phyloP scores from a whole-genome alignment of 1,140 invertebrate species.

The Drosophila neocordata region DNA sequence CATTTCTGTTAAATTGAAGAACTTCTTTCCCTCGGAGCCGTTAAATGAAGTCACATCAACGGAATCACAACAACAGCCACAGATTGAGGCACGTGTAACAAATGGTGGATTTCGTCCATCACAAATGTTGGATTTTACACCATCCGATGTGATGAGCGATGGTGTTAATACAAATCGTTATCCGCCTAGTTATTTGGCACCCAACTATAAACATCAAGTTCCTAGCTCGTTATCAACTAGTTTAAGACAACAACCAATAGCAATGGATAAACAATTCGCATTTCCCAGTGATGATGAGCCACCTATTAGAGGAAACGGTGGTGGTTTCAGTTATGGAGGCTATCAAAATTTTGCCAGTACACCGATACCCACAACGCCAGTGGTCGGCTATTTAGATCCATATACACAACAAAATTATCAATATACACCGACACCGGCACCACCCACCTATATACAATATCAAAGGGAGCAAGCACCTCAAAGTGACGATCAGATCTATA shows the following conservation, averaged over 20 bases:
- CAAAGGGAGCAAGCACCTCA: slow-evolving; percentile 44
- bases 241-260: slow-evolving; percentile 28
- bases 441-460: slow-evolving; percentile 50
- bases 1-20: slow-evolving; percentile 69
- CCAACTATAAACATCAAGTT: slow-evolving; percentile 62
- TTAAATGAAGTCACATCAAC: slow-evolving; percentile 12
- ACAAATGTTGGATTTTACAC: slow-evolving; percentile 73
- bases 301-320: neutral
- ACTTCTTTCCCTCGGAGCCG: slow-evolving; percentile 68
- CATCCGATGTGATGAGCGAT: slow-evolving; percentile 63
- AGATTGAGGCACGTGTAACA: slow-evolving; percentile 50
- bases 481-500: slow-evolving; percentile 65
- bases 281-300: slow-evolving; percentile 45
- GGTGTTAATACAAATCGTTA: slow-evolving; percentile 37
- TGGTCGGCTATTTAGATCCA: slow-evolving; percentile 73
- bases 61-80: neutral
- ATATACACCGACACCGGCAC: slow-evolving; percentile 50
- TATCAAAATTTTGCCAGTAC: slow-evolving; percentile 46
- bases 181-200: slow-evolving; percentile 70
- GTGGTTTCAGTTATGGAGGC: neutral
- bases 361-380: slow-evolving; percentile 67
- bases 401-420: slow-evolving; percentile 75
- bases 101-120: slow-evolving; percentile 65
- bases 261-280: slow-evolving; percentile 65
- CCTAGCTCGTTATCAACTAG: slow-evolving; percentile 37